These are phyloP conservation scores for Sphaeridia pumilis DNA, from an alignment of 2,888 invertebrate genomes.

Conservation along the genomic window DNA sequence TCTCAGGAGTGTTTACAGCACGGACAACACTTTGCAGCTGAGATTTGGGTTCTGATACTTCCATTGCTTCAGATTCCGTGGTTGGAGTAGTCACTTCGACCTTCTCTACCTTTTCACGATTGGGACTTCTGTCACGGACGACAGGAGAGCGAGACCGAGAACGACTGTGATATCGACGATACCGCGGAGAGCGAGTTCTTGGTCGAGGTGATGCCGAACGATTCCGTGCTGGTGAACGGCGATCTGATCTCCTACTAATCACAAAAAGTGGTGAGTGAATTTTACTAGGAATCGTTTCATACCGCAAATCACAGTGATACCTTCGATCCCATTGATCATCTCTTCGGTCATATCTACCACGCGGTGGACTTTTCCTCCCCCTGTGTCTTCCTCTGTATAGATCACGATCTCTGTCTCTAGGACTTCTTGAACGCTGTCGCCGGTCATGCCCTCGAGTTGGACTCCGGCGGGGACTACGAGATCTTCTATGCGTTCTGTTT, in stretches of 20 bases:
- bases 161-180: slow-evolving; percentile 25
- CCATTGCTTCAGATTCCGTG: neutral
- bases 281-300: neutral
- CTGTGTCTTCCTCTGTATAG: slow-evolving; percentile 20
- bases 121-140: slow-evolving; percentile 15
- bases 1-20: slow-evolving; percentile 12
- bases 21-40: slow-evolving; percentile 15
- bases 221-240: slow-evolving; percentile 27
- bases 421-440: slow-evolving; percentile 42
- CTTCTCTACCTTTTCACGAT: slow-evolving; percentile 8
- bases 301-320: slow-evolving; percentile 12
- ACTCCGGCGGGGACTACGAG: slow-evolving; percentile 23
- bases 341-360: slow-evolving; percentile 24
- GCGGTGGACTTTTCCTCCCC: slow-evolving; percentile 24
- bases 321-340: slow-evolving; percentile 28
- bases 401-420: slow-evolving; percentile 38
- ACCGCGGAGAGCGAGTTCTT: slow-evolving; percentile 27
- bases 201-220: slow-evolving; percentile 27
- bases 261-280: neutral
- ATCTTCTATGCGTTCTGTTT: slow-evolving; percentile 12
- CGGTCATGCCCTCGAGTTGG: slow-evolving; percentile 27
- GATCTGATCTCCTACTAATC: neutral
- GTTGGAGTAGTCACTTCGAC: slow-evolving; percentile 7
- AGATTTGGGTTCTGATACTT: slow-evolving; percentile 7
- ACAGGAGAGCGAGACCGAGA: slow-evolving; percentile 25